Base-by-base conservation (phyloP, 2,113 vertebrate species). In the Daphoenositta chrysoptera region DNA sequence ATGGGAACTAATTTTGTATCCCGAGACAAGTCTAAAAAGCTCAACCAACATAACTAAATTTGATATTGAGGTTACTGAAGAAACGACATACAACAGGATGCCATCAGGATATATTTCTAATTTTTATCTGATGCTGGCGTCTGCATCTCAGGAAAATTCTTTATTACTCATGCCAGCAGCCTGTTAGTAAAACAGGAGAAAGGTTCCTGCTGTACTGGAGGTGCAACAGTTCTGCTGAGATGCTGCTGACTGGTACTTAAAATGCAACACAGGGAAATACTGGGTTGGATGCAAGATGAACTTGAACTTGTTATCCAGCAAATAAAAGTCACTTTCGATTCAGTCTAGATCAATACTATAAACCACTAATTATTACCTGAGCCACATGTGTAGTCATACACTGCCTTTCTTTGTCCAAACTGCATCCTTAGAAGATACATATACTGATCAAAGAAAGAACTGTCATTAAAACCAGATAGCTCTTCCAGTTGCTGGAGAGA, bases 1-100 rank as follows among this genome's bases (percentile, higher is more conserved):
- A 93, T 78, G 61, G 85, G 90, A 96, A 97, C 87, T 96, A 96
- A 96, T 96, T 97, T 87, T 94, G 78, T 93, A 92, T 63, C 68
- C 79, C 66, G 87, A 96, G 91, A 96, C 90, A 96, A 90, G 79
- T 95, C 87, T 89, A 87, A 96, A 95, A 97, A 94, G 83, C 82
- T 76, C 76, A 95, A 78, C 94, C 61, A 84, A 85, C 8, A 6
- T 94, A 95, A 96, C 94, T 95, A 97, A 96, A 96, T 96, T 96
- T 93, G 85, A 79, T 93, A 81, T 24, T 90, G 72, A 97, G 90
- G 89, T 95, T 96, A 88, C 60, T 58, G 87, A 68, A 94, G 72
- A 94, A 93, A 93, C 96, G 66, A 85, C 15, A 91, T 71, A 76
- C 68, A 93, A 93, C 81, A 78, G 65, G 69, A 94, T 78, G 82